Percentiles rank a stretch among this genome's conserved stretches.
These are phyloP conservation scores for Albula goreensis DNA, from an alignment of 2,113 vertebrate species.

Conservation along the genomic window DNA sequence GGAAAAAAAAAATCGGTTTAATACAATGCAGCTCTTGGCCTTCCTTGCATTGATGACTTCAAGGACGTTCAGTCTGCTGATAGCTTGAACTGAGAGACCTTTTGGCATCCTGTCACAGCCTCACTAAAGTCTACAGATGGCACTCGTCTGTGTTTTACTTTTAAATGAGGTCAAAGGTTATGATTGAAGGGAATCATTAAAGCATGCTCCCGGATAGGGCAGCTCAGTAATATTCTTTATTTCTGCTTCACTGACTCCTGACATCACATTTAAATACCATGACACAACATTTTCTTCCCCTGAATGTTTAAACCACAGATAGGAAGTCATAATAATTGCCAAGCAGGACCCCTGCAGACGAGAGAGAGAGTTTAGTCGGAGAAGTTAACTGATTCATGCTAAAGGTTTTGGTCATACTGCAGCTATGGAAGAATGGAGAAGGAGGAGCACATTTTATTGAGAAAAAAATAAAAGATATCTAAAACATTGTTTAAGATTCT, in stretches of 20 bases:
- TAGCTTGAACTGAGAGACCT: neutral
- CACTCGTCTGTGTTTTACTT: neutral
- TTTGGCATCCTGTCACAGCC: neutral
- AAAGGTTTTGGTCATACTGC: neutral
- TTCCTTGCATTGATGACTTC: neutral
- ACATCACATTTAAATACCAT: constrained; percentile 2
- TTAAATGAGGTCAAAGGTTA: constrained; percentile 6
- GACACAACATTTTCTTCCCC: neutral
- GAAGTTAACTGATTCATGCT: neutral
- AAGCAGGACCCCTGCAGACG: neutral
- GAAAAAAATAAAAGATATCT: too few relatives aligned
- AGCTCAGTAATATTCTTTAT: neutral
- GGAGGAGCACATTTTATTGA: too few relatives aligned
- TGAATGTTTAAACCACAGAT: constrained; percentile 1
- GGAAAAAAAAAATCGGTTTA: neutral
- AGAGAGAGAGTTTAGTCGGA: neutral
- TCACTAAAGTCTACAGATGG: constrained; percentile 7
- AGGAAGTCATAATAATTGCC: neutral
- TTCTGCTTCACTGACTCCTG: neutral
- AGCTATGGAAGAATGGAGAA: neutral
- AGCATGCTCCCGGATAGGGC: neutral
- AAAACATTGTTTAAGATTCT: too few relatives aligned
- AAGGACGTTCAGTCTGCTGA: neutral
- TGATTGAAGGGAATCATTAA: constrained; percentile 1
- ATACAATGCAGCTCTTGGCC: neutral